Evolutionary conservation across 2,113 vertebrate species (phyloP).

Genomic region (Gadus chalcogrammus): DNA sequence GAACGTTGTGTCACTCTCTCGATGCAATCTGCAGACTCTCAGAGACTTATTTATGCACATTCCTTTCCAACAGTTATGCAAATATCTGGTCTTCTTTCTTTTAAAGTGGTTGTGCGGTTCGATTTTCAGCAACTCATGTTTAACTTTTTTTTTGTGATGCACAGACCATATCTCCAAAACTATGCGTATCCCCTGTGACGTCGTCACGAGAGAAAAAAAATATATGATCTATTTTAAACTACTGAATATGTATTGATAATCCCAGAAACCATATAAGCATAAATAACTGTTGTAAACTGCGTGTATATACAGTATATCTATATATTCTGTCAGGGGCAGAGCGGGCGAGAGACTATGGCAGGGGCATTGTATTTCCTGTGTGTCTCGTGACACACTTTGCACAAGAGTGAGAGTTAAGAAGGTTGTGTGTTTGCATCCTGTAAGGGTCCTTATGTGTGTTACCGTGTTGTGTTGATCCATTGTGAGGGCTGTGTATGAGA

Average conservation of each 20-base stretch:
- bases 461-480: slow-evolving; percentile 20
- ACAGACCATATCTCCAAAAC: neutral
- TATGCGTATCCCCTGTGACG: slow-evolving; percentile 32
- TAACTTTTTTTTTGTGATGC: slow-evolving; percentile 21
- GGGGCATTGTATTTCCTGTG: neutral
- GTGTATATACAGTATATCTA: slow-evolving; percentile 23
- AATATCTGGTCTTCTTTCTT: slow-evolving; percentile 18
- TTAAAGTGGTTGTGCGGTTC: slow-evolving; percentile 24
- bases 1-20: neutral
- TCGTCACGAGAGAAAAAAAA: slow-evolving; percentile 28
- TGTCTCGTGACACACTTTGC: slow-evolving; percentile 28
- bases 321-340: slow-evolving; percentile 8
- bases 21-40: slow-evolving; percentile 7
- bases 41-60: slow-evolving; percentile 53
- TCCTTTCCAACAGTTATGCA: slow-evolving; percentile 56
- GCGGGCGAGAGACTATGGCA: neutral
- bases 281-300: slow-evolving; percentile 51
- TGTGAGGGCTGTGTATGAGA: slow-evolving; percentile 2
- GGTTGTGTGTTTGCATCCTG: slow-evolving; percentile 32
- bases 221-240: slow-evolving; percentile 41
- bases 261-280: slow-evolving; percentile 19
- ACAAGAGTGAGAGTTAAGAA: slow-evolving; percentile 48
- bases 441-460: slow-evolving; percentile 1
- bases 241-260: slow-evolving; percentile 33
- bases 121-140: slow-evolving; percentile 33